These are phyloP conservation scores for Neostethus bicornis DNA, from an alignment of 2,797 vertebrate genomes.

Conservation along the genomic window DNA sequence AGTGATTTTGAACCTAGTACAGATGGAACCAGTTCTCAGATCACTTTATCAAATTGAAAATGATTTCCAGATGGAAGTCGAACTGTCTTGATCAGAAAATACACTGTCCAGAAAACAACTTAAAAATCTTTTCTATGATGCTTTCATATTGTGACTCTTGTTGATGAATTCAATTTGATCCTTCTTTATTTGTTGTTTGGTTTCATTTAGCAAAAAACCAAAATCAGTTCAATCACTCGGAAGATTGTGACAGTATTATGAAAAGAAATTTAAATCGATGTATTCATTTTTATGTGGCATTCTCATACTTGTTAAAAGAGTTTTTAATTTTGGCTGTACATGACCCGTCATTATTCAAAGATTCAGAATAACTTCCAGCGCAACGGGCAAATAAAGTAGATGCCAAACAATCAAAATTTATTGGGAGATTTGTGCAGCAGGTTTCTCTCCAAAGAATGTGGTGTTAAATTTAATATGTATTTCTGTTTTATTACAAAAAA, in stretches of 20 bases:
- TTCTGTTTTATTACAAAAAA: conserved; percentile 1
- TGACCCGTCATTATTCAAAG: background rate
- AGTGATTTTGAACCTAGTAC: too few relatives aligned
- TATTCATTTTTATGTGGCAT: background rate
- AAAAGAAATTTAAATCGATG: background rate
- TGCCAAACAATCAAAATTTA: background rate
- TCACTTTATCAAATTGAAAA: too few relatives aligned
- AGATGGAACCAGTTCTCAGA: too few relatives aligned
- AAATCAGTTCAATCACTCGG: background rate
- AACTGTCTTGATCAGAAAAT: too few relatives aligned
- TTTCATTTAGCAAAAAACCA: background rate
- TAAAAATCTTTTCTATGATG: too few relatives aligned
- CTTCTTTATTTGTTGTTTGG: background rate
- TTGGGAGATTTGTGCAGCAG: background rate
- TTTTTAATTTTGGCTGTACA: background rate
- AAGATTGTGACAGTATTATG: background rate
- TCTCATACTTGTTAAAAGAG: background rate
- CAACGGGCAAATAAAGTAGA: background rate
- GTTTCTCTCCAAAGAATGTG: conserved; percentile 1
- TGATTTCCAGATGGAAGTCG: too few relatives aligned
- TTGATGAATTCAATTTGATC: background rate
- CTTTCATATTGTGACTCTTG: too few relatives aligned
- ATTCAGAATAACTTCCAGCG: background rate
- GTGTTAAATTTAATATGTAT: background rate
- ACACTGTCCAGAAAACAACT: too few relatives aligned